A percentile compares a stretch with the other conserved stretches of the same genome.
These are phyloP conservation scores for Caenorhabditis virilis DNA, from an alignment of 2,888 invertebrate species.

Conservation along the genomic window DNA sequence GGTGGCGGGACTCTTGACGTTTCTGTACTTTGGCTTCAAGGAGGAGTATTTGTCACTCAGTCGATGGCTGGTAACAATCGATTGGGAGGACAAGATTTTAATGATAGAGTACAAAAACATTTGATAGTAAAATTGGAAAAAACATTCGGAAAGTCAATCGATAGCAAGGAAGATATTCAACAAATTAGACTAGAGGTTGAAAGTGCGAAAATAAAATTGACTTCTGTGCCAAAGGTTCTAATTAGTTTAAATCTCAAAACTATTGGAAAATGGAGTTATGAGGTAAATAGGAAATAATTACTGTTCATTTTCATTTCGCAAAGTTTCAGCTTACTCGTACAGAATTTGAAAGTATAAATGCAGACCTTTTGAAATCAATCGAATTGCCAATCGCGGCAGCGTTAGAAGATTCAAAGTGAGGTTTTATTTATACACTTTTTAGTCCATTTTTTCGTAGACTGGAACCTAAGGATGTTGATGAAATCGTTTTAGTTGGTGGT, in stretches of 20 bases:
- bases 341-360: constrained; percentile 71
- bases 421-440: neutral
- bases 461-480: constrained; percentile 69
- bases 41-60: constrained; percentile 72
- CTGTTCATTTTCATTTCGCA: neutral
- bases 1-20: constrained; percentile 71
- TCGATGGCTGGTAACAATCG: constrained; percentile 73
- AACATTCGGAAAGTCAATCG: constrained; percentile 62
- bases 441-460: constrained; percentile 30
- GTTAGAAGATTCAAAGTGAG: constrained; percentile 68
- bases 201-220: constrained; percentile 69
- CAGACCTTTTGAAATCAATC: constrained; percentile 70
- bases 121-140: constrained; percentile 66
- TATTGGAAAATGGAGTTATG: constrained; percentile 60
- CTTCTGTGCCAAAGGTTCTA: constrained; percentile 43
- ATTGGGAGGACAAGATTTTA: constrained; percentile 73
- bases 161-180: constrained; percentile 71
- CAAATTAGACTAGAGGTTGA: constrained; percentile 70
- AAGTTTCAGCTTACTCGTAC: constrained; percentile 68
- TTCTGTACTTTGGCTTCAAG: constrained; percentile 72
- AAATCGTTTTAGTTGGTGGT: constrained; percentile 72
- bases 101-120: constrained; percentile 70
- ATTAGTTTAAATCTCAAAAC: constrained; percentile 68
- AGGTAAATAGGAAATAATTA: constrained; percentile 25
- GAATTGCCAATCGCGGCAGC: constrained; percentile 71